These are phyloP conservation scores for Dicerorhinus sumatrensis DNA, from an alignment of 2,113 vertebrate genomes.

Conservation along the genomic window DNA sequence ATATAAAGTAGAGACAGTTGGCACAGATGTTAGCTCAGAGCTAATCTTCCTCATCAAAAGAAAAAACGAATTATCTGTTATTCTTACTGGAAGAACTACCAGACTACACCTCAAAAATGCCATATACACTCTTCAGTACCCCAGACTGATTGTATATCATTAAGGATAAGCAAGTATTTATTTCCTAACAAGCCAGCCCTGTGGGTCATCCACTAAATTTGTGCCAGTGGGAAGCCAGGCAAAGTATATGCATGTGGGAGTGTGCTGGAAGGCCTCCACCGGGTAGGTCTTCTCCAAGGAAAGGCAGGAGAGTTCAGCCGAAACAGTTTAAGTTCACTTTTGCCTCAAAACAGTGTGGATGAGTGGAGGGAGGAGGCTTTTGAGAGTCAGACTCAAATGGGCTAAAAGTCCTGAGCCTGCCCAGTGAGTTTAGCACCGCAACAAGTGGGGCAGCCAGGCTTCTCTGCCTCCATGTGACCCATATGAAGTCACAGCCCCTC, in stretches of 20 bases:
- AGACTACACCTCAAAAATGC: background rate
- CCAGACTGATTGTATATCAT: background rate
- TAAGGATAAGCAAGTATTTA: background rate
- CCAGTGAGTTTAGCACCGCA: background rate
- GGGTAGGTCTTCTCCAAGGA: no score
- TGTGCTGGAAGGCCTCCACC: accelerated
- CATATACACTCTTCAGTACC: background rate
- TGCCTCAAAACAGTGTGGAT: background rate
- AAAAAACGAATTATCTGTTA: background rate
- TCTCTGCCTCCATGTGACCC: background rate
- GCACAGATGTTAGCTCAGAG: no score
- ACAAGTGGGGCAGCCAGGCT: background rate
- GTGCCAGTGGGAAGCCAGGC: background rate
- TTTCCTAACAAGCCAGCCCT: background rate
- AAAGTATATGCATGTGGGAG: background rate
- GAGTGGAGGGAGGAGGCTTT: background rate
- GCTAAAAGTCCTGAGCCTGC: background rate
- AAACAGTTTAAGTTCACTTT: background rate
- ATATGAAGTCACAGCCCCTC: background rate
- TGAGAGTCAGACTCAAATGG: background rate
- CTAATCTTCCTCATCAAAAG: no score
- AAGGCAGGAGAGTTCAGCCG: background rate
- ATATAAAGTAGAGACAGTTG: no score
- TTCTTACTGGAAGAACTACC: background rate
- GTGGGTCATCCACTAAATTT: background rate